These are phyloP conservation scores for Clarias laeviceps DNA, from an alignment of 2,797 vertebrate species.

Conservation along the genomic window DNA sequence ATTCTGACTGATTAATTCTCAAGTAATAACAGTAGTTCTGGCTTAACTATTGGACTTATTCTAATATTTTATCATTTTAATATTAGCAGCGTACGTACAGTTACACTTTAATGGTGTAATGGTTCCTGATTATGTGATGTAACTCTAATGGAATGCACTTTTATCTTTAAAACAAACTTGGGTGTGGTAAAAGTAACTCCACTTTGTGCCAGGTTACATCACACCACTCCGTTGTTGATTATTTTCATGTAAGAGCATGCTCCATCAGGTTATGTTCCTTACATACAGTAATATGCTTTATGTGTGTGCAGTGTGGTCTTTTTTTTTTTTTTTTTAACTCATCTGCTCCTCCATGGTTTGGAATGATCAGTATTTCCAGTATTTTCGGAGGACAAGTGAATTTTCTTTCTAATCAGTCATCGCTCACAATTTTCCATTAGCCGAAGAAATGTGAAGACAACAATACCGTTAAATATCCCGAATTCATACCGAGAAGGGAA, in stretches of 20 bases:
- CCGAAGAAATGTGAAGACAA: constrained; percentile 1
- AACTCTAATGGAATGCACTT: not conserved
- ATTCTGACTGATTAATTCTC: not conserved
- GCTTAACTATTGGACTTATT: not conserved
- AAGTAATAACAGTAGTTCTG: not conserved
- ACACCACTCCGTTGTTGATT: not conserved
- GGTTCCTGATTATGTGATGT: not conserved
- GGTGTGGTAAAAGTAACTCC: not conserved
- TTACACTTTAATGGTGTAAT: not conserved
- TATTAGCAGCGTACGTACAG: not conserved
- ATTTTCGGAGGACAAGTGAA: not conserved
- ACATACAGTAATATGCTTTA: constrained; percentile 23
- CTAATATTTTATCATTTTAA: not conserved
- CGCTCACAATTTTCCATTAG: constrained; percentile 17
- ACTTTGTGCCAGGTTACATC: not conserved
- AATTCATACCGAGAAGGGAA: constrained; percentile 18
- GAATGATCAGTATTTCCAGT: constrained; percentile 39
- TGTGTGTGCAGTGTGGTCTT: constrained; percentile 29
- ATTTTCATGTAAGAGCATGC: not conserved
- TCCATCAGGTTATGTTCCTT: constrained; percentile 7
- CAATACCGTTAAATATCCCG: not conserved
- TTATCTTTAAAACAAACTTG: not conserved
- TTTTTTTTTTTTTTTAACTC: constrained; percentile 19
- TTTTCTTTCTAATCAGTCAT: constrained; percentile 39
- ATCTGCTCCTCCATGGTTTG: constrained; percentile 21